Evolutionary conservation across 2,797 vertebrate genomes (phyloP), one percentile per base, ranked within the genome.

Genomic region (Melanotaenia boesemani): DNA sequence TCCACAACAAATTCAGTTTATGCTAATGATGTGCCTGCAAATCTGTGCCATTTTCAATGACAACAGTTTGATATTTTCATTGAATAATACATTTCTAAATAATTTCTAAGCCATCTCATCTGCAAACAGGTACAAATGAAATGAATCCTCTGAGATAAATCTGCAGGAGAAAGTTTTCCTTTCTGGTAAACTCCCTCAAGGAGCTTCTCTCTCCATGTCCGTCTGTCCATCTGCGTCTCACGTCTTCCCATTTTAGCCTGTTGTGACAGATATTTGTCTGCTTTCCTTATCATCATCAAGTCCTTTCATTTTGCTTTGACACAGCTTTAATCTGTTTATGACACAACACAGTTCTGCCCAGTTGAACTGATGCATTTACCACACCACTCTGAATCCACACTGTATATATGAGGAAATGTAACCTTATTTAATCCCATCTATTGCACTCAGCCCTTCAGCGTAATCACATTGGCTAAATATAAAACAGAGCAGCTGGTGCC

Each of bases 241-340:
- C 1, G 28, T 84, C 58, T 75, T 82, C 62, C 68, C 13, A 48
- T 44, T 48, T 54, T 70, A 86, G 75, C 57, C 22, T 1, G 2
- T 39, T 79, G 81, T 84, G 86, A 83, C 77, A 72, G 63, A 73
- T 32, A 28, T 67, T 83, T 32, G 71, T 70, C 69, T 24, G 58
- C 59, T 66, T 67, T 63, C 56, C 66, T 75, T 39, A 37, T 76
- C 41, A 10, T 76, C 78, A 71, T 1, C 4, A 28, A 6, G 52
- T 71, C 55, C 16, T 81, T 58, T 78, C 22, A 24, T 58, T 70
- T 63, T 18, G 41, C 70, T 69, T 71, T 32, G 32, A 32, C 32
- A 32, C 32, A 32, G 32, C 32, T 32, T 32, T 32, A 32, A 32
- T 32, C 32, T 1, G 32, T 32, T 32, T 32, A 32, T 32, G 34